Conservation (phyloP, 2,113 vertebrate genomes). For the Rhea pennata region DNA sequence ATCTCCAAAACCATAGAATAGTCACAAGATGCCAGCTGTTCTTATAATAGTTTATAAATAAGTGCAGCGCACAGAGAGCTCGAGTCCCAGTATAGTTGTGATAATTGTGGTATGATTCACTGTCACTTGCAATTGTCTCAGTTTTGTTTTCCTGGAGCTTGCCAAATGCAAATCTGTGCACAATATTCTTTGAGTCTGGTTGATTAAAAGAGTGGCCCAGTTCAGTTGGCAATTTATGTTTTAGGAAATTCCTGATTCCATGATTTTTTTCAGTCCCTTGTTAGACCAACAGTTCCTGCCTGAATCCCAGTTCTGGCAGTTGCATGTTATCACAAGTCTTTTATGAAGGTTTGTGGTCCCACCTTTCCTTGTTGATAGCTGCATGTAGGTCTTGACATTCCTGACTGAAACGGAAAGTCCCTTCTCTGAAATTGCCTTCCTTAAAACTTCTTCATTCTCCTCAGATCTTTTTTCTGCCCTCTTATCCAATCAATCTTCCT, state of each 20-base stretch:
- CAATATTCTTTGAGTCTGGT: too few relatives aligned
- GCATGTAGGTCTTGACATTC: not conserved
- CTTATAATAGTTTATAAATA: not conserved
- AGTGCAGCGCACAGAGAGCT: not conserved
- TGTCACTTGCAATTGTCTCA: not conserved
- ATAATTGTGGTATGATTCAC: not conserved
- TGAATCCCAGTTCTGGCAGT: fast-evolving
- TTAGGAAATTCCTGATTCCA: not conserved
- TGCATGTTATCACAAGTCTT: not conserved
- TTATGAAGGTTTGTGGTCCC: not conserved
- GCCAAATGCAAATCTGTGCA: not conserved
- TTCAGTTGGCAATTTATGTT: not conserved
- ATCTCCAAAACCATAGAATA: not conserved
- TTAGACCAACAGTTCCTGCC: not conserved
- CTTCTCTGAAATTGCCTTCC: not conserved
- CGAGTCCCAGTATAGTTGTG: not conserved
- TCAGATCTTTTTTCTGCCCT: not conserved
- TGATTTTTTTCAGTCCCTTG: not conserved
- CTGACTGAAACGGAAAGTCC: not conserved
- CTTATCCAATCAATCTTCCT: not conserved
- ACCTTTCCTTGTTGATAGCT: not conserved
- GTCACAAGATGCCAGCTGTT: not conserved
- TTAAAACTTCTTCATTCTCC: not conserved
- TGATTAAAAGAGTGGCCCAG: not conserved
- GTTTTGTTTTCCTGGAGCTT: not conserved